Evolutionary conservation across 2,113 vertebrate genomes (phyloP).

Genomic region (Prinia subflava): DNA sequence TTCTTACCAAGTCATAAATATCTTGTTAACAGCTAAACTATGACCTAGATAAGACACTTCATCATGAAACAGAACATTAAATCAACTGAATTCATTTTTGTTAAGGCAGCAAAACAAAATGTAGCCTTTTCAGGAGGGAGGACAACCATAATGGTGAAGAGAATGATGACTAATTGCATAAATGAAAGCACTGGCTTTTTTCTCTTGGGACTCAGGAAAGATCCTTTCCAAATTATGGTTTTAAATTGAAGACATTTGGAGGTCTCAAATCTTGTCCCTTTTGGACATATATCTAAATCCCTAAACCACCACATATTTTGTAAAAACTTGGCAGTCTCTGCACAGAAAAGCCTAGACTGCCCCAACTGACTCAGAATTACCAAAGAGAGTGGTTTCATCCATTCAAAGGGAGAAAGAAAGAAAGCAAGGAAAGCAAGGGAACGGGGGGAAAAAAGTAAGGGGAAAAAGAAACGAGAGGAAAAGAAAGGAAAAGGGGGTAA

Average conservation of each 20-base stretch:
- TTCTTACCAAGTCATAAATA: slow-evolving; percentile 52
- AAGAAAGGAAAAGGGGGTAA: too few relatives aligned
- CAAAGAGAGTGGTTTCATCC: neutral
- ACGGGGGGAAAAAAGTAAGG: too few relatives aligned
- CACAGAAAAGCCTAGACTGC: neutral
- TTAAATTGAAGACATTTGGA: slow-evolving; percentile 39
- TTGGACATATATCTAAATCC: neutral
- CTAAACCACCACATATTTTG: neutral
- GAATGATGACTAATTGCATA: neutral
- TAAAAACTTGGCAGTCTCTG: neutral
- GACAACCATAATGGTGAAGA: neutral
- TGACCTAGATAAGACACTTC: slow-evolving; percentile 18
- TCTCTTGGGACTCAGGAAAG: neutral
- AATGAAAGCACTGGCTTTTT: neutral
- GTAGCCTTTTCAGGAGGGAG: neutral
- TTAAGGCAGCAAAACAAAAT: slow-evolving; percentile 19
- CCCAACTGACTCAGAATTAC: neutral
- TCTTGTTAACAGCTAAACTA: slow-evolving; percentile 12
- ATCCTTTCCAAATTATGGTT: neutral
- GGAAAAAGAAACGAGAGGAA: too few relatives aligned
- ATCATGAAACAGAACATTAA: slow-evolving; percentile 23
- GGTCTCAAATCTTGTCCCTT: neutral
- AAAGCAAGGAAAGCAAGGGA: too few relatives aligned
- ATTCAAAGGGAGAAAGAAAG: neutral
- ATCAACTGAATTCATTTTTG: neutral